Evolutionary conservation across 2,888 invertebrate genomes (phyloP), one percentile per base, ranked within the genome.

Genomic region (Melanostoma scalare): DNA sequence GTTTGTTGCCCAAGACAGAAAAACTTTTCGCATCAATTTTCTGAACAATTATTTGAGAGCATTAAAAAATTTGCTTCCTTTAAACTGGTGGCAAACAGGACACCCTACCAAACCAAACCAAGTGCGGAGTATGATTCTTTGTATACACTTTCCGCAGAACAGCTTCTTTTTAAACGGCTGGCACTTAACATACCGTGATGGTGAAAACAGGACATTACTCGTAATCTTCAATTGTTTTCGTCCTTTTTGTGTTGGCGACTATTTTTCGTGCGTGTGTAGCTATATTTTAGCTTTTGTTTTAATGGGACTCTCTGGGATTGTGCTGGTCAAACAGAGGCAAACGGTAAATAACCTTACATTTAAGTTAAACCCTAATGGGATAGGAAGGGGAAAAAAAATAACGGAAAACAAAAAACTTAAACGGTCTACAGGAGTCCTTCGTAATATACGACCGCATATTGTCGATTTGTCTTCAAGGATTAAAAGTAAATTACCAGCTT

Each of bases 401-500:
- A 36, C 8, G n/a, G 42, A 38, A 50, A 65, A 36, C 3, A 46
- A 8, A 8, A 56, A 30, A 30, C 10, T 9, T 36, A 36, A 55
- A 48, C 30, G 35, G 52, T 68, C 58, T 33, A 6, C 9, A 38
- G 36, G 10, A 30, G 20, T 42, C 30, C 31, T 31, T 63, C 48
- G 55, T 61, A 35, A 67, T 75, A 67, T 79, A 84, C 84, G 74
- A 75, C 79, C 74, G 53, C 79, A 84, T 84, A 78, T 79, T 75
- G 74, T 79, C 79, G 79, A 79, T 84, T 84, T 75, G 79, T 79
- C 75, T 84, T 79, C 79, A 79, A 84, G 84, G 84, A 84, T 84
- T 84, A 84, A 84, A 79, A 84, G 79, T 84, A 79, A 84, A 84
- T 84, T 84, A 84, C 84, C 75, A 79, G 79, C 79, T 71, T 84